Conservation (phyloP, 2,888 invertebrate genomes). For the Phaonia tiefii region DNA sequence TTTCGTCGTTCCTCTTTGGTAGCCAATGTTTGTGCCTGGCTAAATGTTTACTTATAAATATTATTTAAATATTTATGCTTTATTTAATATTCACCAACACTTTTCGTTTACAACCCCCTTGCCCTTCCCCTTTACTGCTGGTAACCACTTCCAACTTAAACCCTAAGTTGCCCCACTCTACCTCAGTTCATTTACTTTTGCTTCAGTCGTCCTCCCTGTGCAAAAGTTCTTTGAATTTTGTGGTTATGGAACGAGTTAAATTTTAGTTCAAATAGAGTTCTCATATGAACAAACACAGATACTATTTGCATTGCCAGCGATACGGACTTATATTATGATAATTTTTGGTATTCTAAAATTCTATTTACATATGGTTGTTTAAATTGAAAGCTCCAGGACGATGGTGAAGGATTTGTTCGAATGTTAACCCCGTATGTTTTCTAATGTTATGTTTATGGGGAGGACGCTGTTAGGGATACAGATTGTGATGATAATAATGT, state of each 20-base stretch:
- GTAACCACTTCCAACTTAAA: no score
- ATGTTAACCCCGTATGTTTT: slow-evolving; percentile 47
- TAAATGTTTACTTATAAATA: slow-evolving; percentile 45
- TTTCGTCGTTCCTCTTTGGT: background rate
- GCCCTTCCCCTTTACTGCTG: no score
- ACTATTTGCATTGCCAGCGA: slow-evolving; percentile 22
- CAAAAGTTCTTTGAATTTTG: slow-evolving; percentile 9
- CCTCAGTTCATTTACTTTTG: slow-evolving; percentile 7
- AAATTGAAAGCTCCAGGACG: background rate
- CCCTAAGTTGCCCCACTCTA: background rate
- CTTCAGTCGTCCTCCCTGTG: background rate
- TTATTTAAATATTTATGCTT: slow-evolving; percentile 57
- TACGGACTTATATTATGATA: slow-evolving; percentile 35
- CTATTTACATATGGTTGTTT: slow-evolving; percentile 50
- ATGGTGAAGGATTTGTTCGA: no score
- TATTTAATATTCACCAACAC: slow-evolving; percentile 52
- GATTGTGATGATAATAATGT: slow-evolving; percentile 22
- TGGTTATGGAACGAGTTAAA: slow-evolving; percentile 31
- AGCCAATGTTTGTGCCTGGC: background rate
- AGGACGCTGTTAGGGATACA: background rate
- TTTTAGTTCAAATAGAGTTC: slow-evolving; percentile 35
- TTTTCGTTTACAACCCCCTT: slow-evolving; percentile 8
- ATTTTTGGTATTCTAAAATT: slow-evolving; percentile 52
- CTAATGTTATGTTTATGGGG: slow-evolving; percentile 19
- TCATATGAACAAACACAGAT: slow-evolving; percentile 22